Evolutionary conservation across 2,888 invertebrate species (phyloP).

Genomic region (Brenthis daphne): DNA sequence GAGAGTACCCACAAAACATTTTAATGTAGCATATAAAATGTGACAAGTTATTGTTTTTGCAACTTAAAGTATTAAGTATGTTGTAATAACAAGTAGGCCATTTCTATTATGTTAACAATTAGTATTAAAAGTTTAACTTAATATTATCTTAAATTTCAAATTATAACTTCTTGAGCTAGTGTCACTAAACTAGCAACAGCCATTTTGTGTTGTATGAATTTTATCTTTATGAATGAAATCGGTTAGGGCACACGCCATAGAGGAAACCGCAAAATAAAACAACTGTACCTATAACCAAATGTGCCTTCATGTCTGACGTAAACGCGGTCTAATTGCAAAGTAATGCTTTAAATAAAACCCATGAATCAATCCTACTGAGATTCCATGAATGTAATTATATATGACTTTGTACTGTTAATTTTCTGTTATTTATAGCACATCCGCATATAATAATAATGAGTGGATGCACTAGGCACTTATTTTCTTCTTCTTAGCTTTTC

Average conservation of each 20-base stretch:
- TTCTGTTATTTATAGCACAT: conserved; percentile 21
- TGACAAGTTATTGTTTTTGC: background rate
- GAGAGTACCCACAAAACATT: conserved; percentile 33
- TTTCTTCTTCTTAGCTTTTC: background rate
- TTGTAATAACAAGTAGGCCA: too few species aligned
- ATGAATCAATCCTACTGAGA: conserved; percentile 29
- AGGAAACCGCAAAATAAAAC: conserved; percentile 36
- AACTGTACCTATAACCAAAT: conserved; percentile 14
- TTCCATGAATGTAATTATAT: conserved; percentile 28
- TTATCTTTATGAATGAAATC: conserved; percentile 33
- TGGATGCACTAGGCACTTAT: background rate
- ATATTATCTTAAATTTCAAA: too few species aligned
- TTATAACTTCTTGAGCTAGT: too few species aligned
- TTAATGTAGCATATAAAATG: conserved; percentile 7
- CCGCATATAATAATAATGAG: conserved; percentile 22
- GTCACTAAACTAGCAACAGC: background rate
- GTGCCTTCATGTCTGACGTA: conserved; percentile 25
- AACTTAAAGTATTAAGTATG: too few species aligned
- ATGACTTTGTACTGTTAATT: conserved; percentile 11
- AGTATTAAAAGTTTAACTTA: too few species aligned
- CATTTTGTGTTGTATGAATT: conserved; percentile 9
- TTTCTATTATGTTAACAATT: too few species aligned
- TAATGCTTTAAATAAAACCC: conserved; percentile 37
- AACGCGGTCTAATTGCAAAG: conserved; percentile 25
- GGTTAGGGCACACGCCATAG: conserved; percentile 23